A percentile compares a stretch with the other conserved stretches of the same genome.
Conservation (phyloP, 2,888 invertebrate genomes). For the Lapara coniferarum region DNA sequence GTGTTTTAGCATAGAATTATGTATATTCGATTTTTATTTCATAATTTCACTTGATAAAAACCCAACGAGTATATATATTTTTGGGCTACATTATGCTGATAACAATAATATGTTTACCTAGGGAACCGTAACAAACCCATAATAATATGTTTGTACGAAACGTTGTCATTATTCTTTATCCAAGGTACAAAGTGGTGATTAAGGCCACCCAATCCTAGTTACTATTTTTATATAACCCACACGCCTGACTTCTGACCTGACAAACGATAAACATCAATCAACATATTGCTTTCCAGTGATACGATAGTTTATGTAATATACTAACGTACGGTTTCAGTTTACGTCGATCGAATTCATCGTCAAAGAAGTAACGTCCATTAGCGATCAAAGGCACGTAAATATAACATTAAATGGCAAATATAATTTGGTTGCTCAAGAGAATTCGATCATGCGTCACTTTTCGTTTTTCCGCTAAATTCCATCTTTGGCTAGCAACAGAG, state of each 20-base stretch:
- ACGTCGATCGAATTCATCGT: too few relatives aligned
- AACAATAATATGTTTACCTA: too few relatives aligned
- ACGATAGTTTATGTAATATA: constrained; percentile 10
- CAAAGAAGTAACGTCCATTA: constrained; percentile 13
- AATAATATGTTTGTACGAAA: not conserved
- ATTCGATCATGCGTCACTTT: constrained; percentile 12
- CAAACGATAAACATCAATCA: constrained; percentile 21
- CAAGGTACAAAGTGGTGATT: not conserved
- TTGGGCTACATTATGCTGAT: too few relatives aligned
- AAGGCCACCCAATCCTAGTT: constrained; percentile 4
- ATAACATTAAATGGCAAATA: constrained; percentile 16
- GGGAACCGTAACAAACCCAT: too few relatives aligned
- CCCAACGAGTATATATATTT: too few relatives aligned
- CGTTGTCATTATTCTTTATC: not conserved
- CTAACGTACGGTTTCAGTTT: not conserved
- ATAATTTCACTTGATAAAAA: too few relatives aligned
- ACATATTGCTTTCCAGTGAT: constrained; percentile 6
- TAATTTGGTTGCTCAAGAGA: constrained; percentile 3
- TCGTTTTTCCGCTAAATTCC: constrained; percentile 21
- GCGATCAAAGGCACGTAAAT: constrained; percentile 16
- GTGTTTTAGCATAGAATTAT: too few relatives aligned
- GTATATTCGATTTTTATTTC: too few relatives aligned
- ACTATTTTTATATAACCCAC: constrained; percentile 11
- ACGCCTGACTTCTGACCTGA: constrained; percentile 15
- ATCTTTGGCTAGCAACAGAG: constrained; percentile 22